Base-by-base conservation (phyloP, 2,113 vertebrate species). In the Gobio gobio region DNA sequence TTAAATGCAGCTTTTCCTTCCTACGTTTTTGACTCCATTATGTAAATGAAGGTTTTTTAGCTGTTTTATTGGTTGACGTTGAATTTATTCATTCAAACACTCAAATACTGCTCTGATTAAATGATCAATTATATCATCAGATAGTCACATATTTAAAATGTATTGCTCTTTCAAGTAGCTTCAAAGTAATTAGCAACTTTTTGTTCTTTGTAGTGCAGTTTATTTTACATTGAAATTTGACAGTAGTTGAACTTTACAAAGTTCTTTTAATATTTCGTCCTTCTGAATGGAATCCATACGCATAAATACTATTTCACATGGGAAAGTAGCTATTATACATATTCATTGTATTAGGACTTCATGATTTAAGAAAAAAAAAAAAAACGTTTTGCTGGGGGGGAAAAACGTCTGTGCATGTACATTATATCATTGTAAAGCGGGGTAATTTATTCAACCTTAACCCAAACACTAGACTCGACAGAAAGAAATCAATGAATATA, bases 401-500 rank as follows among this genome's bases (percentile, higher is more conserved):
- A 22, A 9, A 49, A 64, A 9, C 14, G 16, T 82, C 49, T 20
- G 12, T 85, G 72, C 51, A 73, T 66, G 79, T 56, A 5, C 36
- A 40, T 5, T 40, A 59, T 72, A 59, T 77, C 24, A 36, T 63
- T 82, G n/a, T 58, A 78, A 89, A 90, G 87, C 85, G 86, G 83
- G 87, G 84, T 90, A 88, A 93, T 93, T 92, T 92, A 87, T 92
- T 92, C 90, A 92, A 84, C 82, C 56, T 61, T 49, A 90, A 87
- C 89, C 90, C 92, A 86, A 92, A 92, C 89, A 90, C 86, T 91
- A 91, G 89, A 88, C 89, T 88, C 91, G 83, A 90, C 91, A 88
- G 83, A 82, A 83, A 85, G 83, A 49, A 94, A 93, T 94, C 92
- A 90, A 94, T 94, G 89, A 88, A 88, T 91, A 81, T 89, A 88